Evolutionary conservation across 2,888 invertebrate genomes (phyloP).

Genomic region (Stratiomys singularior): DNA sequence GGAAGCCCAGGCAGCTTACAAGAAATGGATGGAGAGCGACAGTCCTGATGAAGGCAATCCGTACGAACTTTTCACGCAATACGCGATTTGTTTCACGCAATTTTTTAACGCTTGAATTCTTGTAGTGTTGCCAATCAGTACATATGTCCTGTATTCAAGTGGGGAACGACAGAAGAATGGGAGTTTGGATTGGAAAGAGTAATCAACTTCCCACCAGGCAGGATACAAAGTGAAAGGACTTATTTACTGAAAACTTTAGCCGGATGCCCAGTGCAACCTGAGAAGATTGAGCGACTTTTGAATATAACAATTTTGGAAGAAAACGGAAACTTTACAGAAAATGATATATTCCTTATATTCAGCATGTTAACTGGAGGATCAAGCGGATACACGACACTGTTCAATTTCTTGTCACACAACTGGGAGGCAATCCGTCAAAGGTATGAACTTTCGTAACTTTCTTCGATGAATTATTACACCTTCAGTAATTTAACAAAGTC

Average conservation of each 20-base stretch:
- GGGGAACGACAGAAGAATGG: conserved; percentile 84
- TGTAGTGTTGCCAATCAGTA: conserved; percentile 78
- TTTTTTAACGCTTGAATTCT: conserved; percentile 20
- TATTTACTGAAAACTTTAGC: conserved; percentile 81
- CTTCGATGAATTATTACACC: no score
- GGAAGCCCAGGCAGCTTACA: conserved; percentile 77
- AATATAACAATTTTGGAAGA: conserved; percentile 76
- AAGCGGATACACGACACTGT: conserved; percentile 77
- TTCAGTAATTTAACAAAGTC: no score
- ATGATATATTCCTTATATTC: conserved; percentile 78
- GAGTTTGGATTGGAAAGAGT: conserved; percentile 82
- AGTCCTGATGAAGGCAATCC: conserved; percentile 83
- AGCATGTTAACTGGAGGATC: conserved; percentile 78
- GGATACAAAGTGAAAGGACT: conserved; percentile 79
- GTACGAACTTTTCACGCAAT: no score
- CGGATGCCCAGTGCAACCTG: conserved; percentile 78
- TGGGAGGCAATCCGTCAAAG: conserved; percentile 75
- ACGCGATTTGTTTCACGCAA: conserved; percentile 28
- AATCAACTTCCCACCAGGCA: conserved; percentile 76
- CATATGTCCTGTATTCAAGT: conserved; percentile 84
- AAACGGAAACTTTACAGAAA: conserved; percentile 79
- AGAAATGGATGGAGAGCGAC: conserved; percentile 78
- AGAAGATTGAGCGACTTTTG: conserved; percentile 74
- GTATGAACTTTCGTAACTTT: no score
- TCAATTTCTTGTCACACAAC: conserved; percentile 76